Conservation (phyloP, 2,797 vertebrate species). For the Syngnathus acus region DNA sequence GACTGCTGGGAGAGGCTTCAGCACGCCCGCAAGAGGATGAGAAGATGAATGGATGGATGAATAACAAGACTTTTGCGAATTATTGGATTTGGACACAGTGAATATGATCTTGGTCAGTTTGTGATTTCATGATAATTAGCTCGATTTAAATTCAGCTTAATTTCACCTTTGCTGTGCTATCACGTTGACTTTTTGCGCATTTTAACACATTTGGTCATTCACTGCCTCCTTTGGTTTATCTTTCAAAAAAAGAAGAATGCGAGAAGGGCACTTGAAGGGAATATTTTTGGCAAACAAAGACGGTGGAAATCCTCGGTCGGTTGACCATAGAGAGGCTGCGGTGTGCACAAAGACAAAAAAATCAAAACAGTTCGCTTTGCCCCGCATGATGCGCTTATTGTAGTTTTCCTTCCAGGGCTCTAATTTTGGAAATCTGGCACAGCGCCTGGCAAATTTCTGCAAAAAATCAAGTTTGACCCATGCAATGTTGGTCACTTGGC, state of each 20-base stretch:
- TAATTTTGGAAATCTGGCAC: no score
- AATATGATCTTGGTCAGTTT: background rate
- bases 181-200: background rate
- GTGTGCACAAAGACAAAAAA: background rate
- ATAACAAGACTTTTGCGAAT: background rate
- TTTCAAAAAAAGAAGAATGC: background rate
- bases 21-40: no score
- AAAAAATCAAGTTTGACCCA: no score
- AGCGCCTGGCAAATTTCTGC: no score
- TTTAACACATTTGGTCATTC: background rate
- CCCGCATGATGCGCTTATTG: background rate
- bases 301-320: background rate
- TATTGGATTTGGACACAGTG: background rate
- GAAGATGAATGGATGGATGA: no score
- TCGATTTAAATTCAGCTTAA: background rate
- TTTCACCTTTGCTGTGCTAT: background rate
- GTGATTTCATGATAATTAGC: background rate
- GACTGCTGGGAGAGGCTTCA: no score
- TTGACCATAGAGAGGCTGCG: conserved; percentile 10
- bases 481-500: no score
- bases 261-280: background rate
- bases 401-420: background rate
- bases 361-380: background rate
- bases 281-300: background rate
- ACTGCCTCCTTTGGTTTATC: background rate